Evolutionary conservation across 2,888 invertebrate species (phyloP).

Genomic region (Artemia sinica): DNA sequence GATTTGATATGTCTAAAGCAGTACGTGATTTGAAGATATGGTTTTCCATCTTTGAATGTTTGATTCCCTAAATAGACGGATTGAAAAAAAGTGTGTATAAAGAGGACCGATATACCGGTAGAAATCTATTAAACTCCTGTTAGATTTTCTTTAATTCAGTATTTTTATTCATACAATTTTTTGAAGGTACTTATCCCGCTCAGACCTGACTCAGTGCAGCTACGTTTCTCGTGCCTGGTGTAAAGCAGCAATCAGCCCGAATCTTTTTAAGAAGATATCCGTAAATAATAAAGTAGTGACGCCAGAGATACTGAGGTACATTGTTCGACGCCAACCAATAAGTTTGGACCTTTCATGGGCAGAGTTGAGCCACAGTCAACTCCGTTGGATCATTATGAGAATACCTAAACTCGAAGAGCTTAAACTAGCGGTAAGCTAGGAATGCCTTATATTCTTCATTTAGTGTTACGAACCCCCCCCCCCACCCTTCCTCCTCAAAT

Average conservation of each 20-base stretch:
- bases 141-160: slow-evolving; percentile 19
- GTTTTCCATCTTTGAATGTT: too few relatives aligned
- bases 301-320: slow-evolving; percentile 55
- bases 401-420: slow-evolving; percentile 64
- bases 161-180: slow-evolving; percentile 31
- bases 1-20: too few relatives aligned
- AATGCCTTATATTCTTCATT: too few relatives aligned
- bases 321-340: slow-evolving; percentile 72
- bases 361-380: slow-evolving; percentile 62
- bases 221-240: slow-evolving; percentile 80
- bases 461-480: too few relatives aligned
- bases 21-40: too few relatives aligned
- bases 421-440: slow-evolving; percentile 42
- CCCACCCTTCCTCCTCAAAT: too few relatives aligned
- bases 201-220: slow-evolving; percentile 41
- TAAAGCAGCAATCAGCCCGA: slow-evolving; percentile 60
- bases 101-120: too few relatives aligned
- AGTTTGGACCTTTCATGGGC: slow-evolving; percentile 73
- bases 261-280: slow-evolving; percentile 67
- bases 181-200: slow-evolving; percentile 32
- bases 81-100: too few relatives aligned
- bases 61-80: too few relatives aligned
- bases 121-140: too few relatives aligned
- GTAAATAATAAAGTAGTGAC: slow-evolving; percentile 52
- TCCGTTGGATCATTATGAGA: slow-evolving; percentile 77